A percentile compares a stretch with the other conserved stretches of the same genome.
Evolutionary conservation across 2,888 invertebrate species (phyloP).

Genomic region (Ecdyonurus torrentis): DNA sequence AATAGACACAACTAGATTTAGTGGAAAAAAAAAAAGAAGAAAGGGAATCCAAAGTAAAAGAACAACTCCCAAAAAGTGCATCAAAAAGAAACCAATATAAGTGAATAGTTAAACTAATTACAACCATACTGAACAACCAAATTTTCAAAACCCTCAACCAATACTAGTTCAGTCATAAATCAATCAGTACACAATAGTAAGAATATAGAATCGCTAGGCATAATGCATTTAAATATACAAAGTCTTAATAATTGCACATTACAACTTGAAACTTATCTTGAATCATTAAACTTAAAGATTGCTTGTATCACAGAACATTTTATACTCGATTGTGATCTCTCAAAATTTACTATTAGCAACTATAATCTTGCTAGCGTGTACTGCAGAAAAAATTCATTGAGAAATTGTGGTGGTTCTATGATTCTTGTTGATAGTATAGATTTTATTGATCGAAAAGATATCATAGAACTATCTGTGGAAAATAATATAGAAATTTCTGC

Average conservation of each 20-base stretch:
- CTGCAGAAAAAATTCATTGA: not conserved
- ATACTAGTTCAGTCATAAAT: too few species aligned
- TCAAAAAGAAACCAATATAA: too few species aligned
- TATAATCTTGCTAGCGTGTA: not conserved
- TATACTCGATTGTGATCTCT: not conserved
- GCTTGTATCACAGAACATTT: not conserved
- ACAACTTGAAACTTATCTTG: not conserved
- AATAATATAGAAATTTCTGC: not conserved
- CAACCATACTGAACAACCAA: too few species aligned
- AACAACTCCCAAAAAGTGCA: too few species aligned
- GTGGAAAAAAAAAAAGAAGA: too few species aligned
- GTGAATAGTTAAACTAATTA: too few species aligned
- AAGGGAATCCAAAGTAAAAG: too few species aligned
- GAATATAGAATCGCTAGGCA: not conserved
- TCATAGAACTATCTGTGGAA: not conserved
- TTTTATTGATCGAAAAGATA: not conserved
- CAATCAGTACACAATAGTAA: too few species aligned
- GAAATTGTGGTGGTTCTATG: not conserved
- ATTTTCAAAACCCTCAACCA: too few species aligned
- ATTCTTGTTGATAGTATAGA: not conserved
- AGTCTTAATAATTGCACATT: not conserved
- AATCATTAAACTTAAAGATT: too few species aligned
- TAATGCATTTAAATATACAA: not conserved
- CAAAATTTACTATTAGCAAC: not conserved
- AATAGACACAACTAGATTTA: too few species aligned